Conservation (phyloP, 1,140 invertebrate species). For the Paraescarpia echinospica region DNA sequence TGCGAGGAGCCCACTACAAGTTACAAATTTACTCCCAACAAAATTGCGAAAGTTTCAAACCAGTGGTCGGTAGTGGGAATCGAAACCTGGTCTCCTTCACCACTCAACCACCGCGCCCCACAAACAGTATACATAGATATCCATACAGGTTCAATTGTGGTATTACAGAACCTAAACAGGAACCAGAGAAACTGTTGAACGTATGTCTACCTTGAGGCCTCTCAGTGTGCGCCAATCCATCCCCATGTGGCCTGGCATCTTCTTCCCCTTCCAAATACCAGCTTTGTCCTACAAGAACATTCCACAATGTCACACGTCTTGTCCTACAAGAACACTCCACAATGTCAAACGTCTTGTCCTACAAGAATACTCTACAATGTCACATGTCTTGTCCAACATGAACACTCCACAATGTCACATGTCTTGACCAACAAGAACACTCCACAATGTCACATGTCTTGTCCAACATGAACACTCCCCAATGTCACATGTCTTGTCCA, state of each 20-base stretch:
- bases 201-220: constrained; percentile 68
- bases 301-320: not conserved
- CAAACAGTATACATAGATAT: no score
- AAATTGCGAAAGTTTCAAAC: no score
- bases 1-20: no score
- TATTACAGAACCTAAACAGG: no score
- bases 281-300: constrained; percentile 66
- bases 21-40: no score
- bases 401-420: not conserved
- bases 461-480: not conserved
- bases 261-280: constrained; percentile 90
- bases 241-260: constrained; percentile 98
- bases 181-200: no score
- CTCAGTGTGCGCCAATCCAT: constrained; percentile 67
- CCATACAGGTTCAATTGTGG: no score
- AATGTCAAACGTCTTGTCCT: not conserved
- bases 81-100: no score
- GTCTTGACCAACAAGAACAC: not conserved
- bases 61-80: no score
- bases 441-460: not conserved
- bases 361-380: not conserved
- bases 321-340: not conserved
- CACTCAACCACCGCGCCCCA: no score
- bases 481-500: not conserved
- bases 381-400: not conserved